phyloP scores from a whole-genome alignment of 2,797 vertebrate genomes.

The Pipistrellus pipistrellus region DNA sequence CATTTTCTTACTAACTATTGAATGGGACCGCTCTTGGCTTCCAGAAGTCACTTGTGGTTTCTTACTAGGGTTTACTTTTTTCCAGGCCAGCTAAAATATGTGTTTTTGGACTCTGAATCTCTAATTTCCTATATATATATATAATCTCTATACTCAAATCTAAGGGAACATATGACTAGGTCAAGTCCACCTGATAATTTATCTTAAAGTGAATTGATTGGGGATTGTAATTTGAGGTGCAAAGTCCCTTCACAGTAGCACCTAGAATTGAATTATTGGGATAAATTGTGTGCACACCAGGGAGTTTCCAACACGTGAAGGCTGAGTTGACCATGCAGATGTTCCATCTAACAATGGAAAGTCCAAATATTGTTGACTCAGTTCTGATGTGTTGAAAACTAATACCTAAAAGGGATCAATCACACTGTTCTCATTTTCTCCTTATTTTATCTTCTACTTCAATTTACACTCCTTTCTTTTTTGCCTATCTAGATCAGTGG shows the following conservation, averaged over 20 bases:
- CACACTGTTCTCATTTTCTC: not conserved
- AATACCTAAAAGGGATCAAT: not conserved
- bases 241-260: slow-evolving; percentile 40
- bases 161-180: not conserved
- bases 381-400: not conserved
- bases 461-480: not conserved
- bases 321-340: not conserved
- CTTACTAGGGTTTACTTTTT: not conserved
- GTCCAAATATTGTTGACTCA: not conserved
- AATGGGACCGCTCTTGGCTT: not conserved
- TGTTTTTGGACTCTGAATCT: not conserved
- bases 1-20: not conserved
- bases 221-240: not conserved
- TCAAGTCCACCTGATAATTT: not conserved
- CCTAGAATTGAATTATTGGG: not conserved
- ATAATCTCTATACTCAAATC: not conserved
- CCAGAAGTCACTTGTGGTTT: not conserved
- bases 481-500: not conserved
- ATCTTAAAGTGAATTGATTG: not conserved
- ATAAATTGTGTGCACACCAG: not conserved
- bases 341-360: not conserved
- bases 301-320: not conserved
- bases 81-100: not conserved
- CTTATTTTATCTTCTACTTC: not conserved
- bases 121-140: not conserved